phyloP scores from a whole-genome alignment of 2,797 vertebrate genomes.

The Pseudochaenichthys georgianus region DNA sequence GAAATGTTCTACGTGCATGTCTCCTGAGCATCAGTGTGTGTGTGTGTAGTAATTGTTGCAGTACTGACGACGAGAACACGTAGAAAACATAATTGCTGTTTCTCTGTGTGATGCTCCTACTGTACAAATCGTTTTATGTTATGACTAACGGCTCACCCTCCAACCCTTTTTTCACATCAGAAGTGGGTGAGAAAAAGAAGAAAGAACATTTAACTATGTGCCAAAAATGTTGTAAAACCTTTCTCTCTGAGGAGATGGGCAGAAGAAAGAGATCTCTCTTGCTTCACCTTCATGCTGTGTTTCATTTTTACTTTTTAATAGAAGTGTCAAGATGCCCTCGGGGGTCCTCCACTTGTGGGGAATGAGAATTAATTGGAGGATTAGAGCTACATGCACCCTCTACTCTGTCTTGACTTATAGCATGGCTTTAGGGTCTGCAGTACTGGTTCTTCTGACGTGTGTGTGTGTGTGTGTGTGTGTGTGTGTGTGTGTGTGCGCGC shows the following conservation, averaged over 20 bases:
- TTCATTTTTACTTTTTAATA: constrained; percentile 80
- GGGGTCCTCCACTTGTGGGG: constrained; percentile 70
- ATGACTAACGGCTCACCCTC: background rate
- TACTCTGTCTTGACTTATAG: constrained; percentile 73
- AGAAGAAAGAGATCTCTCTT: constrained; percentile 60
- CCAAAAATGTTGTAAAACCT: constrained; percentile 67
- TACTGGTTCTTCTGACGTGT: constrained; percentile 31
- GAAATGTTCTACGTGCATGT: background rate
- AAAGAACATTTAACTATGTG: constrained; percentile 39
- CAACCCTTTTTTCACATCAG: constrained; percentile 2
- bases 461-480: constrained; percentile 5
- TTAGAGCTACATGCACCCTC: constrained; percentile 76
- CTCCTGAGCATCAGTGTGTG: background rate
- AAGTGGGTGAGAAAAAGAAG: constrained; percentile 4
- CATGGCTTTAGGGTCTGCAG: constrained; percentile 68
- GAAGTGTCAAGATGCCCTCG: constrained; percentile 74
- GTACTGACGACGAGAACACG: background rate
- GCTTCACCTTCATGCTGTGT: constrained; percentile 76
- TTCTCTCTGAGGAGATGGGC: constrained; percentile 59
- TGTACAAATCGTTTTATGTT: background rate
- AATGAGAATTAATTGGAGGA: constrained; percentile 82
- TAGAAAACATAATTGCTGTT: background rate
- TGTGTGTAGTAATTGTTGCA: background rate
- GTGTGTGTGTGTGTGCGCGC: background rate
- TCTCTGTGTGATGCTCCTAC: background rate